Percentiles rank a stretch among this genome's conserved stretches.
Conservation (phyloP, 23 tunicate species). For the Diplosoma virens region DNA sequence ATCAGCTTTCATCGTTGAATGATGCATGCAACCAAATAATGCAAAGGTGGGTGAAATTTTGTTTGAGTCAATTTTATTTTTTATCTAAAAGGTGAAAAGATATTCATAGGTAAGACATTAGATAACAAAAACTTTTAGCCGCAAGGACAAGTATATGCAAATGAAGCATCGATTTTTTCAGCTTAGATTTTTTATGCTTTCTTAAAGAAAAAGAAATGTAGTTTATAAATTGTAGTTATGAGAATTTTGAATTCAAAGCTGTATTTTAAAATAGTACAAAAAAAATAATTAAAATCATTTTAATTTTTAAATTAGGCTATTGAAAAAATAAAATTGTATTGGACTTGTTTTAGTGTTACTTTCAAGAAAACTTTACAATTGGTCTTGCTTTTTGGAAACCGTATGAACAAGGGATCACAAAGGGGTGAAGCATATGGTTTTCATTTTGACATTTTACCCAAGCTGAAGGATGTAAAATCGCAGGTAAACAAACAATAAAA, state of each 20-base stretch:
- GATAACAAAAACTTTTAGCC: no score
- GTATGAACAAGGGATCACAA: constrained; percentile 79
- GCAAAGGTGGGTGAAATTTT: no score
- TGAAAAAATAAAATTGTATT: background rate
- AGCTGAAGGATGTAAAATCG: constrained; percentile 81
- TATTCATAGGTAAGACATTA: no score
- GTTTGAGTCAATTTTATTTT: no score
- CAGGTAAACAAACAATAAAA: no score
- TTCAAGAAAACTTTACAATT: constrained; percentile 50
- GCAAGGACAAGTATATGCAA: no score
- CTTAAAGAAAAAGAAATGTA: no score
- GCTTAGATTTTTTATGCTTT: no score
- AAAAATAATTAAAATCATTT: background rate
- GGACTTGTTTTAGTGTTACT: constrained; percentile 35
- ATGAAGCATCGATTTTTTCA: no score
- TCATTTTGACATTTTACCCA: constrained; percentile 71
- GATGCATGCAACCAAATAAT: constrained; percentile 52
- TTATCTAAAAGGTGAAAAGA: no score
- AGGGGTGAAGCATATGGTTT: constrained; percentile 78
- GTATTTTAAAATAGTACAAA: background rate
- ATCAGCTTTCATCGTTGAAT: constrained; percentile 52
- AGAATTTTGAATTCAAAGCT: background rate
- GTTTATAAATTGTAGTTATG: background rate
- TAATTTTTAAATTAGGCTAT: background rate
- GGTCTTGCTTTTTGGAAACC: constrained; percentile 60